Evolutionary conservation across 2,113 vertebrate species (phyloP).

Genomic region (Apodemus sylvaticus): DNA sequence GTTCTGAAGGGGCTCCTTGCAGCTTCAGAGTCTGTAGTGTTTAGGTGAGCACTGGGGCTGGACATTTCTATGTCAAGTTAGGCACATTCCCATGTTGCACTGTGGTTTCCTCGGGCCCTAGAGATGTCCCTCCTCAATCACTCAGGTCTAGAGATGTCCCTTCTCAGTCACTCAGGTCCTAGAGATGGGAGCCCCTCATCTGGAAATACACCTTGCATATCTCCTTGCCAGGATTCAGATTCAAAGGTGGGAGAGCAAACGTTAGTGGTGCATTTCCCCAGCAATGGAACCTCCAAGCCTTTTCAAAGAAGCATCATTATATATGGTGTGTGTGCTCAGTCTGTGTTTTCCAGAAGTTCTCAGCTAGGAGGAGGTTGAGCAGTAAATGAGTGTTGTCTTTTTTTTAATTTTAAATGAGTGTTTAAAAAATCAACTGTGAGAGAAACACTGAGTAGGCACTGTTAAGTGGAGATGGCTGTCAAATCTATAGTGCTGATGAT

Average conservation of each 20-base stretch:
- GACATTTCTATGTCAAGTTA: not conserved
- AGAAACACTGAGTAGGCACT: not conserved
- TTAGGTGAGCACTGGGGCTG: not conserved
- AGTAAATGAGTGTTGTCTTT: not conserved
- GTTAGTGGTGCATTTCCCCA: not conserved
- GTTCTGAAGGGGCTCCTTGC: not conserved
- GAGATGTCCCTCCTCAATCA: no score
- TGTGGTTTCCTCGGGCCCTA: not conserved
- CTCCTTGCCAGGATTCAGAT: not conserved
- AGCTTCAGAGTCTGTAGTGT: fast-evolving
- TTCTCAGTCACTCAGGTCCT: not conserved
- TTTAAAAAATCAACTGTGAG: not conserved
- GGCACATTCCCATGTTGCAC: not conserved
- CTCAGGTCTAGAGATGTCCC: not conserved
- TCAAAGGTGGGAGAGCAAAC: not conserved
- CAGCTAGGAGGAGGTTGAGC: not conserved
- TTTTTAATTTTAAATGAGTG: no score
- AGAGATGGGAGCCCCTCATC: no score
- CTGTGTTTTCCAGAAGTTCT: not conserved
- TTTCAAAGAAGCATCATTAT: not conserved
- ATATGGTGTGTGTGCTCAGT: not conserved
- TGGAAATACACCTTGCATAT: fast-evolving
- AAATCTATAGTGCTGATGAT: fast-evolving
- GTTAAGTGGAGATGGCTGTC: not conserved
- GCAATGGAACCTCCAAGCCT: not conserved